Percentiles rank a stretch among this genome's conserved stretches.
These are phyloP conservation scores for Daphoenositta chrysoptera DNA, from an alignment of 2,113 vertebrate genomes.

Conservation along the genomic window DNA sequence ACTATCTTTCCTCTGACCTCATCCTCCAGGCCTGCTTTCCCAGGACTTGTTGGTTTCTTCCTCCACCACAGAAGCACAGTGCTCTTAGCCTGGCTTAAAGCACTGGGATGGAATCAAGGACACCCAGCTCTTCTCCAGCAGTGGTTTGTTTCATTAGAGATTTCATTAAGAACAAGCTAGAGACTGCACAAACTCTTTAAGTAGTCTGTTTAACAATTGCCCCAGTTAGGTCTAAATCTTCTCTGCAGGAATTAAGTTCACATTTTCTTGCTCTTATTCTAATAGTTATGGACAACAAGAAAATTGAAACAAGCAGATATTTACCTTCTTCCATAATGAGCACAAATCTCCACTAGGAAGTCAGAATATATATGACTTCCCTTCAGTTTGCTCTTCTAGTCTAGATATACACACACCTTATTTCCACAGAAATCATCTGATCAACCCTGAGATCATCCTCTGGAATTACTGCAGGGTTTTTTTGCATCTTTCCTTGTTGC, in stretches of 20 bases:
- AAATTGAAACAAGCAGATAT: not conserved
- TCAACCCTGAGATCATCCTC: not conserved
- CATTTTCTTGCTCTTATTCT: not conserved
- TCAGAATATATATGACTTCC: not conserved
- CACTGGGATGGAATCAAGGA: not conserved
- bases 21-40: not conserved
- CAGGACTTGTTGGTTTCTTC: not conserved
- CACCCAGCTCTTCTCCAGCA: not conserved
- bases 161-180: not conserved
- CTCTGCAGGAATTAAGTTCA: not conserved
- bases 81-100: not conserved
- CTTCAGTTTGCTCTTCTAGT: not conserved
- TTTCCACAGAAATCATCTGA: not conserved
- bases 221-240: not conserved
- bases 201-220: not conserved
- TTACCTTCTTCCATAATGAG: not conserved
- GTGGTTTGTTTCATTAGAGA: not conserved
- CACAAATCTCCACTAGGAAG: not conserved
- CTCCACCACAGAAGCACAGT: not conserved
- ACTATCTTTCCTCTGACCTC: not conserved
- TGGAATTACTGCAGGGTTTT: not conserved
- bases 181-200: not conserved
- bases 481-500: not conserved
- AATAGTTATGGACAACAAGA: not conserved
- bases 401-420: not conserved